Conservation (phyloP, 2,888 invertebrate species). For the Amblyjoppa proteus region DNA sequence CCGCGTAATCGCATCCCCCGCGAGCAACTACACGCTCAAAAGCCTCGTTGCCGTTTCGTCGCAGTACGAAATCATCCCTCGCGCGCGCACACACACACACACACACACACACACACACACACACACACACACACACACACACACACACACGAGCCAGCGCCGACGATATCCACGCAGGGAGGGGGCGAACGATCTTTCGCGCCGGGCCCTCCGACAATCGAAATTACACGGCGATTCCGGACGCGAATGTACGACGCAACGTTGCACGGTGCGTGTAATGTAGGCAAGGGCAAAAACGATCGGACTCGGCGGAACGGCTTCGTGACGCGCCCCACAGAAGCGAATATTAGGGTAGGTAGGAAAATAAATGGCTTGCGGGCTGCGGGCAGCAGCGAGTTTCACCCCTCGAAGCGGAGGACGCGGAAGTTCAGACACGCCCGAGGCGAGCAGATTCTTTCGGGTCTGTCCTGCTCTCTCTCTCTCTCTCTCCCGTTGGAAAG, state of each 20-base stretch:
- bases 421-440: constrained; percentile 54
- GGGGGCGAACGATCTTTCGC: constrained; percentile 59
- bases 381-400: constrained; percentile 51
- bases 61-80: constrained; percentile 15
- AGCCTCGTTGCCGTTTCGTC: constrained; percentile 31
- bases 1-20: constrained; percentile 55
- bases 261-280: background rate
- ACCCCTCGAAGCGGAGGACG: constrained; percentile 48
- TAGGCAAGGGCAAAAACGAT: constrained; percentile 49
- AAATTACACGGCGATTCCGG: constrained; percentile 77
- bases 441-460: constrained; percentile 6
- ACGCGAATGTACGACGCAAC: constrained; percentile 58
- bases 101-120: background rate
- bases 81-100: background rate
- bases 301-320: constrained; percentile 35
- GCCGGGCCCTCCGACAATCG: constrained; percentile 66
- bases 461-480: background rate
- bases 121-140: background rate
- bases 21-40: constrained; percentile 3
- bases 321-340: constrained; percentile 36
- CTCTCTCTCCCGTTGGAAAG: no score
- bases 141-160: background rate
- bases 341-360: constrained; percentile 67
- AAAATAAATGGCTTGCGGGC: constrained; percentile 68
- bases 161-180: constrained; percentile 34